Percentiles rank a stretch among this genome's conserved stretches.
These are phyloP conservation scores for Zenarchopterus dispar DNA, from an alignment of 2,797 vertebrate genomes.

Conservation along the genomic window DNA sequence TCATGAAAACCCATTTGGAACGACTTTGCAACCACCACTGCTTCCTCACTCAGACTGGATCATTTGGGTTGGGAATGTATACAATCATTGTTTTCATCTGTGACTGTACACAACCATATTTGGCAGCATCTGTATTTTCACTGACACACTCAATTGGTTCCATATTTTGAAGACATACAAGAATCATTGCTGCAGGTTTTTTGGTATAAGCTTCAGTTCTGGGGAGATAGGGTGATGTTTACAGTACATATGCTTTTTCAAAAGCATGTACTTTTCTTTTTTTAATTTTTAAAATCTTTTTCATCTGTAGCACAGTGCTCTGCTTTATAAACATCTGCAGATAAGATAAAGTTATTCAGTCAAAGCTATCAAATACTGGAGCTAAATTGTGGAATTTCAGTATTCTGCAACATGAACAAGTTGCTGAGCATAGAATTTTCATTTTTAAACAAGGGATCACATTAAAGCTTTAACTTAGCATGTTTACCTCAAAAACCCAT, in stretches of 20 bases:
- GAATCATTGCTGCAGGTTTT: neutral
- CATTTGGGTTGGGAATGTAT: constrained; percentile 28
- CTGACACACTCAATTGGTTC: constrained; percentile 12
- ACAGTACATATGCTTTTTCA: neutral
- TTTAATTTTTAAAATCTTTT: no score
- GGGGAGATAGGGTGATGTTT: neutral
- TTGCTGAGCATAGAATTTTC: no score
- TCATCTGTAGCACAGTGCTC: no score
- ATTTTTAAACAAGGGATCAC: no score
- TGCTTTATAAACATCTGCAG: no score
- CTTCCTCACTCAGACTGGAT: constrained; percentile 25
- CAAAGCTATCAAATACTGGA: no score
- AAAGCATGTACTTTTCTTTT: no score
- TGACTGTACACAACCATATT: constrained; percentile 18
- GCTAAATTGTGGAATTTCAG: no score
- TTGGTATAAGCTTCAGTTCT: constrained; percentile 4
- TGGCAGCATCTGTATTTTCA: neutral
- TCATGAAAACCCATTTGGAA: constrained; percentile 27
- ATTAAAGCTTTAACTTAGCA: no score
- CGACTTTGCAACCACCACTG: neutral
- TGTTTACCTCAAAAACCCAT: no score
- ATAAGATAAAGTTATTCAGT: no score
- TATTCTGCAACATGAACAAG: no score
- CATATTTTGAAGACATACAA: constrained; percentile 1
- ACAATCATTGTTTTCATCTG: constrained; percentile 31